phyloP scores from a whole-genome alignment of 1,140 invertebrate species.

The Macrobrachium nipponense region DNA sequence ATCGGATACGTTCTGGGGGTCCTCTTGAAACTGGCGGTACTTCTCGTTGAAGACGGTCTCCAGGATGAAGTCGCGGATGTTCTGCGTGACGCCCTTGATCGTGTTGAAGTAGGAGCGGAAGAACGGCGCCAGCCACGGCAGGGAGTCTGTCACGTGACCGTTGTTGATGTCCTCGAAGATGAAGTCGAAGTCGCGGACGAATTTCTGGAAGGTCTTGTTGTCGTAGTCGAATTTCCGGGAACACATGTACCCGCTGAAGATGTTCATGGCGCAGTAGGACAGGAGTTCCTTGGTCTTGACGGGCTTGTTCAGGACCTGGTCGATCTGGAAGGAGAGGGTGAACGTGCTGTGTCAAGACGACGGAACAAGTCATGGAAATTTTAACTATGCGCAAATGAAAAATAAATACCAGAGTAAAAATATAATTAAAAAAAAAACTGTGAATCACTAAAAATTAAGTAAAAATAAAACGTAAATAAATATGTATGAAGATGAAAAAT shows the following conservation, averaged over 20 bases:
- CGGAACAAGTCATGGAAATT: too few relatives aligned
- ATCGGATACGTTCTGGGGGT: constrained; percentile 70
- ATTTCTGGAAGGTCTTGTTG: constrained; percentile 76
- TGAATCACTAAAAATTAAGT: too few relatives aligned
- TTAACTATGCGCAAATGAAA: too few relatives aligned
- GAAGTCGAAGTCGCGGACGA: constrained; percentile 82
- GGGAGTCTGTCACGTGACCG: constrained; percentile 87
- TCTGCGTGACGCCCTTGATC: constrained; percentile 76
- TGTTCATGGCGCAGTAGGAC: constrained; percentile 72
- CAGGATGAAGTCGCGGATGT: constrained; percentile 82
- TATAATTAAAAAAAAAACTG: too few relatives aligned
- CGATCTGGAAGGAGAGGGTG: constrained; percentile 46
- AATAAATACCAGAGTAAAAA: too few relatives aligned
- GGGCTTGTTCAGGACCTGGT: constrained; percentile 27
- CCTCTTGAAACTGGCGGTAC: constrained; percentile 61
- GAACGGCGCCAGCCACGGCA: constrained; percentile 84
- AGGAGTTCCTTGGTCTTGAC: constrained; percentile 54
- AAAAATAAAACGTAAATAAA: too few relatives aligned
- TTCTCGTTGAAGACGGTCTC: constrained; percentile 75
- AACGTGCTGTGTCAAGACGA: background rate
- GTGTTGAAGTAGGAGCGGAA: constrained; percentile 78
- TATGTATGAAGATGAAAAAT: too few relatives aligned
- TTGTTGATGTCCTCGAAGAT: constrained; percentile 92
- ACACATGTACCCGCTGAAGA: constrained; percentile 88
- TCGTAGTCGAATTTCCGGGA: constrained; percentile 78